These are phyloP conservation scores for Drosophila melanica DNA, from an alignment of 1,140 invertebrate genomes.

Conservation along the genomic window DNA sequence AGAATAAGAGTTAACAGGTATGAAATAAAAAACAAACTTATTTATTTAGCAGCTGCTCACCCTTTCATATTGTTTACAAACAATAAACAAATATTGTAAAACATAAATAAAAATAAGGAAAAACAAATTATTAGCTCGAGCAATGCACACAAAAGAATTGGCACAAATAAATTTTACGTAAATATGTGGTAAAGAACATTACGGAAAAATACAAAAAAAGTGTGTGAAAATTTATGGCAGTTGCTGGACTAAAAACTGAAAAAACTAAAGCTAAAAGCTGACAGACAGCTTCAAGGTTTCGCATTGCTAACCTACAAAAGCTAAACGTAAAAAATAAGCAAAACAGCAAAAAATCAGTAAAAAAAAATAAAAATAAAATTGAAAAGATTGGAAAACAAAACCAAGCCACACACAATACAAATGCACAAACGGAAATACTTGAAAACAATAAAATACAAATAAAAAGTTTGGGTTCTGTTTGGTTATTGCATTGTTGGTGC, in stretches of 20 bases:
- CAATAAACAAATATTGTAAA: conserved; percentile 7
- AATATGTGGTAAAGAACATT: conserved; percentile 2
- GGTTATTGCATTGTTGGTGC: conserved; percentile 39
- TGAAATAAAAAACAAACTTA: background rate
- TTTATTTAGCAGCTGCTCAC: conserved; percentile 8
- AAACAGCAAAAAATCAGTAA: conserved; percentile 54
- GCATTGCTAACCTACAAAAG: conserved; percentile 74
- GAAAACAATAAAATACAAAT: conserved; percentile 33
- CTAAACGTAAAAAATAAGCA: conserved; percentile 66
- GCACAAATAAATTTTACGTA: conserved; percentile 36
- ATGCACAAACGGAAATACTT: conserved; percentile 43
- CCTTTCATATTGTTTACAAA: conserved; percentile 23
- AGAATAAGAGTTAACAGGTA: too few relatives aligned
- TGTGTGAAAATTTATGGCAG: conserved; percentile 39
- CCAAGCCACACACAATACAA: conserved; percentile 29
- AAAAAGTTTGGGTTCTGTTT: conserved; percentile 38
- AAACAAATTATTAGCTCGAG: conserved; percentile 20
- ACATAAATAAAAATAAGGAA: conserved; percentile 1
- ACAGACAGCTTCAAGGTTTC: conserved; percentile 61
- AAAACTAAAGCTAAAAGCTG: conserved; percentile 42
- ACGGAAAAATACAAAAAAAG: conserved; percentile 17
- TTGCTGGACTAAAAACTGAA: conserved; percentile 36
- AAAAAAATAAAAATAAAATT: conserved; percentile 39
- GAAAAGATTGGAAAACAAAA: conserved; percentile 44
- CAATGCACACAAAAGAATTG: conserved; percentile 30